Conservation (phyloP, 1,140 invertebrate species). For the Octopus sinensis region DNA sequence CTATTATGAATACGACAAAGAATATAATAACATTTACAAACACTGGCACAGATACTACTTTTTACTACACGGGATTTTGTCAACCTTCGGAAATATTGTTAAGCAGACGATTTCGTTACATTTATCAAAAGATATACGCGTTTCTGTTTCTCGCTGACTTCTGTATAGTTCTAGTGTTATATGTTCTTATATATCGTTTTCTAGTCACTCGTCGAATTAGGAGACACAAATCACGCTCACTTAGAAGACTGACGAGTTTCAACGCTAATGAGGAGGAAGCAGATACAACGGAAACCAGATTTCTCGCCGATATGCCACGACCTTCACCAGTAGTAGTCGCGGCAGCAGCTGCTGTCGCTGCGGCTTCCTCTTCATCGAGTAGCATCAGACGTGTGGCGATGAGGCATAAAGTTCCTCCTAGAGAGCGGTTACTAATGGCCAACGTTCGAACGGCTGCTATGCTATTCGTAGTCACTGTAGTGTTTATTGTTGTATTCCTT, state of each 20-base stretch:
- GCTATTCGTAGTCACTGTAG: constrained; percentile 49
- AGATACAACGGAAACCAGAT: constrained; percentile 5
- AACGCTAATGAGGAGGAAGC: constrained; percentile 14
- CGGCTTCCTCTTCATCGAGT: neutral
- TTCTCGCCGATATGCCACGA: constrained; percentile 11
- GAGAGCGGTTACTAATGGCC: constrained; percentile 35
- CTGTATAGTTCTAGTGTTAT: constrained; percentile 43
- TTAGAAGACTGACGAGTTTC: constrained; percentile 18
- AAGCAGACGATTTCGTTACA: constrained; percentile 25
- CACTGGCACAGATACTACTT: no score
- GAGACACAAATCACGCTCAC: constrained; percentile 32
- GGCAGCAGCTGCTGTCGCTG: constrained; percentile 16
- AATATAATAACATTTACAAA: no score
- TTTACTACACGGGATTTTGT: constrained; percentile 30
- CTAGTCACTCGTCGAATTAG: constrained; percentile 40
- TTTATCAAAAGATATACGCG: constrained; percentile 45
- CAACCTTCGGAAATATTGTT: constrained; percentile 26
- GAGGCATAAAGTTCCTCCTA: constrained; percentile 23
- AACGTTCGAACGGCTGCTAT: constrained; percentile 51
- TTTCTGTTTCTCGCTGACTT: constrained; percentile 39
- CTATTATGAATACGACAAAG: no score
- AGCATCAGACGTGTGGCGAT: neutral
- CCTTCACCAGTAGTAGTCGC: constrained; percentile 8
- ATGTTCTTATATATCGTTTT: constrained; percentile 44
- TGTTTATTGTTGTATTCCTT: constrained; percentile 47